A percentile compares a stretch with the other conserved stretches of the same genome.
Conservation (phyloP, 2,113 vertebrate genomes). For the Phocoena sinus region DNA sequence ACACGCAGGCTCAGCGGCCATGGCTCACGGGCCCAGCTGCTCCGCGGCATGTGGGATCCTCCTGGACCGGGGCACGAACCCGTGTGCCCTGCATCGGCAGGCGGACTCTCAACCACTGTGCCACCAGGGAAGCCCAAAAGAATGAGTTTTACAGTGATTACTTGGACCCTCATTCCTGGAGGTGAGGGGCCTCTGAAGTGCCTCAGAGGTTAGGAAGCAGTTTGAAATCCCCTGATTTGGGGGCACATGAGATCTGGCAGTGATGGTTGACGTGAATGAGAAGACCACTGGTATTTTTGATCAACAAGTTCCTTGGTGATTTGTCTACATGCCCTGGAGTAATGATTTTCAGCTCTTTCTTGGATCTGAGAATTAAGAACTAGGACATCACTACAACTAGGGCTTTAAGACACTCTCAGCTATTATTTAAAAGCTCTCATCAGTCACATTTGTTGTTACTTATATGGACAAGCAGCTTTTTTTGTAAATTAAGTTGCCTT, state of each 20-base stretch:
- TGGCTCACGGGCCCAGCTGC: too few species aligned
- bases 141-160: neutral
- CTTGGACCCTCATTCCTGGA: neutral
- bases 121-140: too few species aligned
- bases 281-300: neutral
- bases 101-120: too few species aligned
- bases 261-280: neutral
- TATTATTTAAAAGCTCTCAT: conserved; percentile 27
- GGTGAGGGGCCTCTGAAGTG: neutral
- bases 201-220: neutral
- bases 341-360: neutral
- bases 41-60: too few species aligned
- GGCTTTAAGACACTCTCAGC: conserved; percentile 4
- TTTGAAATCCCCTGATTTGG: neutral
- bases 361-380: neutral
- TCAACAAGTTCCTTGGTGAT: neutral
- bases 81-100: too few species aligned
- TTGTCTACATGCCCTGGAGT: neutral
- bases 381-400: neutral
- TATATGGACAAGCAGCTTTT: conserved; percentile 4
- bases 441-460: conserved; percentile 40
- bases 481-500: conserved; percentile 24
- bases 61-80: too few species aligned
- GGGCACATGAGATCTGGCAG: neutral
- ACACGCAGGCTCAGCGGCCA: too few species aligned